Conservation (phyloP, 2,113 vertebrate genomes). For the Hippocampus comes region DNA sequence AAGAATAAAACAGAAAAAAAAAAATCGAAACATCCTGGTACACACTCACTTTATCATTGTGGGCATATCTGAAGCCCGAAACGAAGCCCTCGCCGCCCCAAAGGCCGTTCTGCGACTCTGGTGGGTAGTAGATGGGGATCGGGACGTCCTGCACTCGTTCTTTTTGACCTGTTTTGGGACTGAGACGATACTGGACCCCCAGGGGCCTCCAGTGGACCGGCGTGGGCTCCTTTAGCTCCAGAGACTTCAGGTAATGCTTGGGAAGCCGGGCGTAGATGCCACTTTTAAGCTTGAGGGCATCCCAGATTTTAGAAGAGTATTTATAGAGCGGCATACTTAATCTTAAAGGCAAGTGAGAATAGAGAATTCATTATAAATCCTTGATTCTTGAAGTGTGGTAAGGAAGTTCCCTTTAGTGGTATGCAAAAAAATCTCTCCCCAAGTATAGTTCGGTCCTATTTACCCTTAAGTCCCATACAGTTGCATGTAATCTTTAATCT, state of each 20-base stretch:
- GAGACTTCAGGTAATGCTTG: conserved; percentile 77
- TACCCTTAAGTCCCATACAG: too few relatives aligned
- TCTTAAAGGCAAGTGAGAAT: conserved; percentile 15
- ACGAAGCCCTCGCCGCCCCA: conserved; percentile 95
- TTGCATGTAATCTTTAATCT: neutral
- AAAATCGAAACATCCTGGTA: neutral
- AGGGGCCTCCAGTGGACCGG: conserved; percentile 85
- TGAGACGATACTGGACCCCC: conserved; percentile 70
- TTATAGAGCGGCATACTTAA: conserved; percentile 82
- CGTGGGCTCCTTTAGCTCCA: conserved; percentile 65
- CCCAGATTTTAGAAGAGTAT: conserved; percentile 79
- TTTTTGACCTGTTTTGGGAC: conserved; percentile 74
- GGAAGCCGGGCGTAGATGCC: conserved; percentile 87
- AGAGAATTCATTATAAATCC: neutral
- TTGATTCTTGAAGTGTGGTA: neutral
- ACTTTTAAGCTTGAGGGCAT: conserved; percentile 73
- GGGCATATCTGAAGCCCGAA: conserved; percentile 79
- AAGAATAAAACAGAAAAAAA: neutral
- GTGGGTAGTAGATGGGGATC: conserved; percentile 78
- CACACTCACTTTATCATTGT: conserved; percentile 82
- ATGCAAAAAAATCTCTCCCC: too few relatives aligned
- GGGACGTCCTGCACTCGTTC: conserved; percentile 88
- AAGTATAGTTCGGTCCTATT: neutral
- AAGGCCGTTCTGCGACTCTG: conserved; percentile 78
- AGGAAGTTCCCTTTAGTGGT: neutral